Conservation (phyloP, 2,113 vertebrate genomes). For the Corvus hawaiiensis region DNA sequence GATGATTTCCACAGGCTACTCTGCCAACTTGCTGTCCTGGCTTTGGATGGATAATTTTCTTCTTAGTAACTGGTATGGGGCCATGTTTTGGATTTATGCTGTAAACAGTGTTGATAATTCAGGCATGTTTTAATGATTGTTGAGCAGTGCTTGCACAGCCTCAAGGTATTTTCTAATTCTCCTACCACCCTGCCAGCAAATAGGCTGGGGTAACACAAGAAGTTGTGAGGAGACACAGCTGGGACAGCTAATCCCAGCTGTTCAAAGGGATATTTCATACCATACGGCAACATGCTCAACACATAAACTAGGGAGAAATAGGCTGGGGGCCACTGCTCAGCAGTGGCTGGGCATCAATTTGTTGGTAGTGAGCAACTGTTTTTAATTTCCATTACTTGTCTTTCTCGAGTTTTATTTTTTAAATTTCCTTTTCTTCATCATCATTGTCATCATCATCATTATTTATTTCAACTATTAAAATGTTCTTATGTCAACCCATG, state of each 20-base stretch:
- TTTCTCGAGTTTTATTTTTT: neutral
- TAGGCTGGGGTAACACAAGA: neutral
- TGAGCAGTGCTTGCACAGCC: neutral
- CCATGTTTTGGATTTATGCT: neutral
- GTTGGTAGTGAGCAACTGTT: neutral
- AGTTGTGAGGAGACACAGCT: neutral
- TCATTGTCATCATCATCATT: neutral
- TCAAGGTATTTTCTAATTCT: neutral
- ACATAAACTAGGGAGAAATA: neutral
- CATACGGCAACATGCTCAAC: neutral
- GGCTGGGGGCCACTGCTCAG: neutral
- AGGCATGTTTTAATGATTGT: neutral
- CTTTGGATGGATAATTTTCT: neutral
- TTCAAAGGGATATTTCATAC: neutral
- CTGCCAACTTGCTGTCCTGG: neutral
- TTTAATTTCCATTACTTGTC: neutral
- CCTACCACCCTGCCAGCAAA: neutral
- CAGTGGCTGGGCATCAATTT: neutral
- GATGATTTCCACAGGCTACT: neutral
- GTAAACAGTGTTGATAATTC: neutral
- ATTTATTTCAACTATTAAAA: neutral
- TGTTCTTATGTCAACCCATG: neutral
- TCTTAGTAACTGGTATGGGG: neutral
- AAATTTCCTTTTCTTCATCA: neutral
- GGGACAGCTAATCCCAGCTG: neutral